Base-by-base conservation (phyloP, 2,797 vertebrate genomes). In the Premnoplex brunnescens region DNA sequence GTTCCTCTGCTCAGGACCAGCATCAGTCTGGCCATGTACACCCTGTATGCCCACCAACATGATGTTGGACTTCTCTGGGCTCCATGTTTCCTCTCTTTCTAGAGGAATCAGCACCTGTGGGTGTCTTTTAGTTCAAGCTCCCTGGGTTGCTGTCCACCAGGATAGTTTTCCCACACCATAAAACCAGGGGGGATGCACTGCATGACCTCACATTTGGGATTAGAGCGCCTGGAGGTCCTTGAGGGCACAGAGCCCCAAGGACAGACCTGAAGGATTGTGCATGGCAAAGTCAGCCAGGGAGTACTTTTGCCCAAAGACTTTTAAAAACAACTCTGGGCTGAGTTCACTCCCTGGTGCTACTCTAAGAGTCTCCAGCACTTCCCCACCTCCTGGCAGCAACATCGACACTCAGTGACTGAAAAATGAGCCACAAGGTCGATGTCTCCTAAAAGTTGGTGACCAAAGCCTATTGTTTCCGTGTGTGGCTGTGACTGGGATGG, bases 251-350 rank as follows among this genome's bases (percentile, higher is more conserved):
- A 92, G 14, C 30, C 43, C 13, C 20, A 44, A 16, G 56, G 52
- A 39, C n/a, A 67, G 48, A 52, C 26, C 49, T 55, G 64, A 24
- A 54, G 26, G 55, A 11, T 18, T 71, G 21, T 26, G 10, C 14
- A 2, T 6, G 22, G 41, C n/a, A n/a, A 2, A 36, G 7, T 28
- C 37, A 58, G 15, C 22, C 30, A 1, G 1, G 6, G 30, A 15
- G 23, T 39, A 32, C 9, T 48, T 87, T 54, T 56, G 8, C 34
- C 49, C 37, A 56, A 80, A 67, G 2, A 3, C 17, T 36, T 51
- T 77, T 58, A 10, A 19, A 21, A 64, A 24, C 15, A 60, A 4
- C 34, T 43, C 32, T 49, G 15, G 30, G 27, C 17, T 67, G 46
- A 69, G 15, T 34, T 54, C 10, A 15, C 37, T 43, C 17, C 12